Percentiles rank a stretch among this genome's conserved stretches.
Conservation (phyloP, 2,113 vertebrate species). For the Cyprinodon variegatus region DNA sequence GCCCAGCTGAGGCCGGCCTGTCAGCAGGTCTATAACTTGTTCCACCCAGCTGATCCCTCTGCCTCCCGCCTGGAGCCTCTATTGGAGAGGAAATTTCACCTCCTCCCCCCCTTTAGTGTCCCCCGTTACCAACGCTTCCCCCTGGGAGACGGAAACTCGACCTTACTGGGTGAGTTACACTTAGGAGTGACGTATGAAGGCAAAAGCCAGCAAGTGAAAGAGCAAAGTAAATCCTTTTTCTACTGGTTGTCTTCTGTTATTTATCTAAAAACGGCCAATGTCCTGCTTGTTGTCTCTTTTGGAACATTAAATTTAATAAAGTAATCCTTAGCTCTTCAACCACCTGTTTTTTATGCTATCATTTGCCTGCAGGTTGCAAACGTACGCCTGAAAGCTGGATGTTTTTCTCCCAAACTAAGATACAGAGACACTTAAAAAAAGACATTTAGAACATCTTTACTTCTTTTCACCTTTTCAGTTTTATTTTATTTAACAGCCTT, state of each 20-base stretch:
- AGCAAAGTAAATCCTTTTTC: slow-evolving; percentile 55
- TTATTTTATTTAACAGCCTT: not conserved
- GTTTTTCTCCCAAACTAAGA: not conserved
- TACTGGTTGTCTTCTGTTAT: slow-evolving; percentile 52
- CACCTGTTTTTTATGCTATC: not conserved
- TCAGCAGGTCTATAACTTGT: slow-evolving; percentile 94
- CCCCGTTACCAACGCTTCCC: slow-evolving; percentile 94
- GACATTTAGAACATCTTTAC: not conserved
- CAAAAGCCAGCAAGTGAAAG: not conserved
- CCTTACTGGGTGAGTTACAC: slow-evolving; percentile 84
- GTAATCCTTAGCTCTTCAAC: slow-evolving; percentile 30
- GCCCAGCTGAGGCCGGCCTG: slow-evolving; percentile 83
- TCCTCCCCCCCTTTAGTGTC: slow-evolving; percentile 87
- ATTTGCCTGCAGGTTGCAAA: not conserved
- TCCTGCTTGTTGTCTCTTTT: slow-evolving; percentile 50
- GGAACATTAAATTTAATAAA: slow-evolving; percentile 38
- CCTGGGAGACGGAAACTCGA: slow-evolving; percentile 88
- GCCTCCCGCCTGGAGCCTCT: slow-evolving; percentile 95
- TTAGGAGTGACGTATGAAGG: not conserved
- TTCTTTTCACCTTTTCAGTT: not conserved
- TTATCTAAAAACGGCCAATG: slow-evolving; percentile 59
- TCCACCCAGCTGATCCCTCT: slow-evolving; percentile 91
- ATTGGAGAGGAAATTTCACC: slow-evolving; percentile 88
- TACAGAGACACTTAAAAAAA: not conserved
- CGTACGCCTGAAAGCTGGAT: not conserved